Conservation (phyloP, 2,113 vertebrate species). For the Archilochus colubris region DNA sequence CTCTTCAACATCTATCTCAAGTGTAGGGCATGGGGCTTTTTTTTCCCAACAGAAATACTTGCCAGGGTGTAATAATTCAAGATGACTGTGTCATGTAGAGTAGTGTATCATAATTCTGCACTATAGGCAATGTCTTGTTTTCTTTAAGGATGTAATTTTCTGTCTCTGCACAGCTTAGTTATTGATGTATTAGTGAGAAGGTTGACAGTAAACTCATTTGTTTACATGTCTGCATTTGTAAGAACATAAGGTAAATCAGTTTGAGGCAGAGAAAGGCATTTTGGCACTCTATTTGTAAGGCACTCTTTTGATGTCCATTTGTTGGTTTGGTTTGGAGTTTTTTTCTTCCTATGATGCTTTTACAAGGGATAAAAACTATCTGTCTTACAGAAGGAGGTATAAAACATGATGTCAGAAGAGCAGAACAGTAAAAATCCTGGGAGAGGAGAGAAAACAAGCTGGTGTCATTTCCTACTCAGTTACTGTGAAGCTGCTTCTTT, state of each 20-base stretch:
- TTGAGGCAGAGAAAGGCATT: not conserved
- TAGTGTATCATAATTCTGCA: not conserved
- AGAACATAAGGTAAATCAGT: not conserved
- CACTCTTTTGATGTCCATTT: not conserved
- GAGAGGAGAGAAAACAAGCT: not conserved
- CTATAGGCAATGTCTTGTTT: not conserved
- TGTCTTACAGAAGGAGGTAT: not conserved
- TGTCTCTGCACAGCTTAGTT: not conserved
- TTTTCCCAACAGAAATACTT: slow-evolving; percentile 1
- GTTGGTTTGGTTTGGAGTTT: not conserved
- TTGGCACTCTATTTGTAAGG: not conserved
- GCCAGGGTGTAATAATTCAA: not conserved
- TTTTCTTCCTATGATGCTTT: not conserved
- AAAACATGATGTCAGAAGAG: not conserved
- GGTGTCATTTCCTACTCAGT: not conserved
- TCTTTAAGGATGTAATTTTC: not conserved
- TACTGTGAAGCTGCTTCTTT: not conserved
- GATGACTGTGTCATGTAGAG: not conserved
- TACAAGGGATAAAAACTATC: not conserved
- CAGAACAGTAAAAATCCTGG: not conserved
- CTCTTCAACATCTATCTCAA: slow-evolving; percentile 36
- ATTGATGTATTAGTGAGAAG: not conserved
- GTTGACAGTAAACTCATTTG: not conserved
- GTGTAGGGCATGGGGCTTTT: not conserved
- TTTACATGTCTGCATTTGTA: not conserved